These are phyloP conservation scores for Rhea pennata DNA, from an alignment of 2,113 vertebrate genomes.

Conservation along the genomic window DNA sequence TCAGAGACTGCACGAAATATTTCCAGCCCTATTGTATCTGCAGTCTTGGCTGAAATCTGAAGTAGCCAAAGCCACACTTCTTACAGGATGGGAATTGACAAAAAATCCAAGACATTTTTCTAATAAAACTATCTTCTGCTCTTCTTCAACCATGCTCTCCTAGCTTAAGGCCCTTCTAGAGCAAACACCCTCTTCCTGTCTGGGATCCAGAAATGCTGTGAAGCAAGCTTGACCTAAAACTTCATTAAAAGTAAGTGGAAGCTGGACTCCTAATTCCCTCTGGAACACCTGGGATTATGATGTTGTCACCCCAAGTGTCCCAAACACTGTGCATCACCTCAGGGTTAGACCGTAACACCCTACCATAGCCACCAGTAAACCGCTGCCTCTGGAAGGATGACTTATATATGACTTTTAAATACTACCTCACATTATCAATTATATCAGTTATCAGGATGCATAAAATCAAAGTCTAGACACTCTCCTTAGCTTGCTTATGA, in stretches of 20 bases:
- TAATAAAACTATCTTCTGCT: background rate
- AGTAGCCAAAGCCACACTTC: background rate
- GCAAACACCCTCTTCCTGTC: fast-evolving
- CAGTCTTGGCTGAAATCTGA: background rate
- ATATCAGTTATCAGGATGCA: background rate
- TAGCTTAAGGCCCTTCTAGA: background rate
- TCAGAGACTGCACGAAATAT: background rate
- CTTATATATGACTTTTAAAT: background rate
- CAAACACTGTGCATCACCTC: background rate
- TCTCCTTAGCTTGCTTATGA: background rate
- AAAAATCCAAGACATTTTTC: background rate
- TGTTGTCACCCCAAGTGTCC: background rate
- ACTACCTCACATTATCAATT: background rate
- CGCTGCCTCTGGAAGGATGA: background rate
- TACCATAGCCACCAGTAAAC: background rate
- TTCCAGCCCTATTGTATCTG: background rate
- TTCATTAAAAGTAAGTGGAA: background rate
- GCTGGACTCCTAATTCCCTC: background rate
- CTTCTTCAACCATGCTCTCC: background rate
- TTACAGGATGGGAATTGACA: background rate
- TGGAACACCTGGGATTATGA: background rate
- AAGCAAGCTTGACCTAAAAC: background rate
- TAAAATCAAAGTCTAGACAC: background rate
- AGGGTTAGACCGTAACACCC: background rate
- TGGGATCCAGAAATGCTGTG: background rate